These are phyloP conservation scores for Dolichallabes microphthalmus DNA, from an alignment of 2,113 vertebrate genomes.

Conservation along the genomic window DNA sequence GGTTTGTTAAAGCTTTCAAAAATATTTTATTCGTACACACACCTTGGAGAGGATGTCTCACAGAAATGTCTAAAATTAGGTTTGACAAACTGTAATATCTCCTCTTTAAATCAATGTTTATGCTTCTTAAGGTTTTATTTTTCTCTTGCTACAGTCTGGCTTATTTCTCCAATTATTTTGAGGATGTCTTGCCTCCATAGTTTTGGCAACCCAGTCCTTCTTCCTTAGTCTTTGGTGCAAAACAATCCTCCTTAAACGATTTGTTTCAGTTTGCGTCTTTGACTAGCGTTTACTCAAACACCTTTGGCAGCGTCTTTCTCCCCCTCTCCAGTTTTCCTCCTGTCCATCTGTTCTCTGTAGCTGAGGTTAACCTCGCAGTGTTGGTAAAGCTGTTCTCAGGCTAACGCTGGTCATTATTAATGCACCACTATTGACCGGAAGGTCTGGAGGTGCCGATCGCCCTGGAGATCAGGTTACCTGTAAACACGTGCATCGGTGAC, in stretches of 20 bases:
- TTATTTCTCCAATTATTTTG: not conserved
- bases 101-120: not conserved
- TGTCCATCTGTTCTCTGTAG: not conserved
- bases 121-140: not conserved
- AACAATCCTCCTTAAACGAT: not conserved
- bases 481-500: conserved; percentile 56
- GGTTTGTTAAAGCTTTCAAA: too few species aligned
- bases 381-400: conserved; percentile 44
- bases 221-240: not conserved
- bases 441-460: conserved; percentile 68
- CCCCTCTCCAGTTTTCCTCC: not conserved
- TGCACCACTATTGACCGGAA: conserved; percentile 69
- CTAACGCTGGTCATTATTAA: conserved; percentile 68
- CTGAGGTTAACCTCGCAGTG: conserved; percentile 54
- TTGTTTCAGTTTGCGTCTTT: not conserved
- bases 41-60: too few species aligned
- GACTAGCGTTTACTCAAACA: not conserved
- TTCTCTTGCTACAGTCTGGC: not conserved
- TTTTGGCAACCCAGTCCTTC: not conserved
- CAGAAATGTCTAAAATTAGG: too few species aligned
- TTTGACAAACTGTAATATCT: too few species aligned
- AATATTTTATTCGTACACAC: too few species aligned
- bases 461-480: conserved; percentile 64
- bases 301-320: not conserved
- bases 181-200: not conserved